Percentiles rank a stretch among this genome's conserved stretches.
Conservation (phyloP, 1,140 invertebrate genomes). For the Lucilia cuprina region DNA sequence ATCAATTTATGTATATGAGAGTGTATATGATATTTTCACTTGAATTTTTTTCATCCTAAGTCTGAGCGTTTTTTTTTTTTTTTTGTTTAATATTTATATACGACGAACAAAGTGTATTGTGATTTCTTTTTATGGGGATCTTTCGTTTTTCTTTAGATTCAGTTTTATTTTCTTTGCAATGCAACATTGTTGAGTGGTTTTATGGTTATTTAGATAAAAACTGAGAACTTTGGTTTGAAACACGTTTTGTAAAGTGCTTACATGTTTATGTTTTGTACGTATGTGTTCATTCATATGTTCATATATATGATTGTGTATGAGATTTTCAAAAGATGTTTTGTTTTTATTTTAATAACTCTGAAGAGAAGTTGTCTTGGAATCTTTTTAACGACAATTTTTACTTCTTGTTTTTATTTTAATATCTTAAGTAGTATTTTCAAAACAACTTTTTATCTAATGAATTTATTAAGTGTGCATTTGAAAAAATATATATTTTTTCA, state of each 20-base stretch:
- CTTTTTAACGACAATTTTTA: not conserved
- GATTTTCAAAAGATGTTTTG: constrained; percentile 13
- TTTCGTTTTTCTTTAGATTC: not conserved
- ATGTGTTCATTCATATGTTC: no score
- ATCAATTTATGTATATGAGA: not conserved
- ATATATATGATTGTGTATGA: not conserved
- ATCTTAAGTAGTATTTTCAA: constrained; percentile 23
- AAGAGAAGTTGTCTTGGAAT: not conserved
- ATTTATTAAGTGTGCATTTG: not conserved
- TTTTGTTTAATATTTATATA: not conserved
- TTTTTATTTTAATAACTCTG: constrained; percentile 8
- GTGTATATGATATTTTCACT: not conserved
- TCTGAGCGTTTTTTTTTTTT: not conserved
- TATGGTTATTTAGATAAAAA: constrained; percentile 24
- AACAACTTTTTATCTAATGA: not conserved
- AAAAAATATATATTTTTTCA: not conserved
- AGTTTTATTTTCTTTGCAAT: not conserved
- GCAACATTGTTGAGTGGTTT: constrained; percentile 32
- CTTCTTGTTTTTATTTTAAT: not conserved
- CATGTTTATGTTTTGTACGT: not conserved
- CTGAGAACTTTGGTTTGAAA: constrained; percentile 16
- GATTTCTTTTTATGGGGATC: not conserved
- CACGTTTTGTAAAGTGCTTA: not conserved
- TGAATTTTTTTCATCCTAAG: not conserved
- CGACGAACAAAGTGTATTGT: not conserved